Evolutionary conservation across 2,113 vertebrate genomes (phyloP), one percentile per base, ranked within the genome.

Genomic region (Syrrhaptes paradoxus): DNA sequence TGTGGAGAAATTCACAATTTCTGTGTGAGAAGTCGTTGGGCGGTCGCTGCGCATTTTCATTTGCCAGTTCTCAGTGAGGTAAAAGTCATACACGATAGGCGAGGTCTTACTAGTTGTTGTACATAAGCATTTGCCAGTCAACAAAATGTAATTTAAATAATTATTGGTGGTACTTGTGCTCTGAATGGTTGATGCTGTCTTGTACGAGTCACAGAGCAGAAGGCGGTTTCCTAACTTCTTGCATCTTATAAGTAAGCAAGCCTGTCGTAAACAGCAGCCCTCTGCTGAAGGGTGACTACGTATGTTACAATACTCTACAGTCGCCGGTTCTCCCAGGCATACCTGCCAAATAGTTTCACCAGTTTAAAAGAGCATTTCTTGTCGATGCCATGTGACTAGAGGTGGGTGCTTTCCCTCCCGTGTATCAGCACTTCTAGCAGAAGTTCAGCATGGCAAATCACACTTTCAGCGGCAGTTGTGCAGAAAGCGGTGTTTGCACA

Each of bases 401-500:
- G 28, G 46, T 5, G 29, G 32, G 13, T 57, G 34, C n/a, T 90
- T 87, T 28, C 1, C 0, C 38, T 74, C 7, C 66, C 43, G 7
- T 49, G 10, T 76, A 7, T n/a, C 77, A 83, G 63, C 71, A 31
- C 29, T 82, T 51, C 65, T 87, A 70, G 75, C 57, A 46, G 14
- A 71, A 68, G 73, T 54, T 87, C 36, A 71, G 78, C 2, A 5
- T 26, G 54, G 78, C 72, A 80, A 48, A 80, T 91, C 93, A 90
- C 5, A 24, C 55, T 46, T n/a, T 31, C 59, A 3, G 78, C 77
- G 67, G 75, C 62, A 85, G 83, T 93, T 91, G 72, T 86, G 85
- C 74, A 91, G 85, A 65, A 90, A 59, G 78, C 95, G 75, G 85
- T 95, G 89, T 95, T 96, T 86, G 76, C 90, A 86, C 85, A 95